Conservation (phyloP, 2,888 invertebrate species). For the Rhagophthalmus giganteus region DNA sequence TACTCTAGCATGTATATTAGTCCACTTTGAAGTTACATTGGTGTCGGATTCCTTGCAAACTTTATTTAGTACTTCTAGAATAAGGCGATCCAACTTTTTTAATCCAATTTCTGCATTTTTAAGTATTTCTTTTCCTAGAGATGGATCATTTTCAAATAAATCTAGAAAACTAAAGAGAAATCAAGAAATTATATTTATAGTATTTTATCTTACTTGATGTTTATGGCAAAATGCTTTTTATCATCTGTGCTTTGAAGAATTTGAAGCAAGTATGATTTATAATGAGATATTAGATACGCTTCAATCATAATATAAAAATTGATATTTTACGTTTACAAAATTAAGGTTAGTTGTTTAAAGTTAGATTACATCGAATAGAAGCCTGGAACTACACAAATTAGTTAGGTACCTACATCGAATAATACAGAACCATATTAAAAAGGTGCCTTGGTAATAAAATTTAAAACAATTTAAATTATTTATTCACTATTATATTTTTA, state of each 20-base stretch:
- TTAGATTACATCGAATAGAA: not conserved
- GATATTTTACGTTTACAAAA: not conserved
- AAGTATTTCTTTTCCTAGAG: slow-evolving; percentile 69
- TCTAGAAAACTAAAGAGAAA: slow-evolving; percentile 67
- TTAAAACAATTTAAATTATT: not conserved
- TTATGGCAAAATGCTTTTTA: slow-evolving; percentile 66
- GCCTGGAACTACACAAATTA: too few species aligned
- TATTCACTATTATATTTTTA: too few species aligned
- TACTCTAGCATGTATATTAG: slow-evolving; percentile 69
- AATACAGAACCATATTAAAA: not conserved
- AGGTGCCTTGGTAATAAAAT: not conserved
- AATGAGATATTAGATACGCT: slow-evolving; percentile 64
- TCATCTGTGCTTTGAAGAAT: slow-evolving; percentile 65
- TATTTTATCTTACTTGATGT: slow-evolving; percentile 66
- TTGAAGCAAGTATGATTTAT: slow-evolving; percentile 63
- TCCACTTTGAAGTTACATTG: slow-evolving; percentile 58
- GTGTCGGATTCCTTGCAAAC: slow-evolving; percentile 56
- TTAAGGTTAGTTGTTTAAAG: not conserved
- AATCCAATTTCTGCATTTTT: slow-evolving; percentile 65
- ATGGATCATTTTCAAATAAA: slow-evolving; percentile 69
- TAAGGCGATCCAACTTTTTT: slow-evolving; percentile 65
- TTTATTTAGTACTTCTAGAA: slow-evolving; percentile 64
- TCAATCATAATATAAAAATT: slow-evolving; percentile 27
- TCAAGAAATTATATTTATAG: slow-evolving; percentile 18
- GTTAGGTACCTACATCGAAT: too few species aligned